Percentiles rank a stretch among this genome's conserved stretches.
Conservation (phyloP, 2,888 invertebrate species). For the Sinohyriopsis cumingii region DNA sequence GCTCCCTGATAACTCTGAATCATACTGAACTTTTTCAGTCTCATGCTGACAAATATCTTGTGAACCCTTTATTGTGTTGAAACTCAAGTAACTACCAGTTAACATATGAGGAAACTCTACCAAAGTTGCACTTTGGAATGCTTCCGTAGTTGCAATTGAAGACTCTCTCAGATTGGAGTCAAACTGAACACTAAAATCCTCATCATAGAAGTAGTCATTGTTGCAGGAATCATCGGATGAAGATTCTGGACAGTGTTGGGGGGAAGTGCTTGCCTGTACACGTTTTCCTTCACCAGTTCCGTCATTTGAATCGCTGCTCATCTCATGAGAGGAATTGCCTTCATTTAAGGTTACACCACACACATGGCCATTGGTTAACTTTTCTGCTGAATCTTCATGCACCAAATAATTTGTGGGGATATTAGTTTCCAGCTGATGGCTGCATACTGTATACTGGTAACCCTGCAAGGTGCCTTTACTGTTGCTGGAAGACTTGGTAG, state of each 20-base stretch:
- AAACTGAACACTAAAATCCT: slow-evolving; percentile 67
- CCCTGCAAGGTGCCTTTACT: background rate
- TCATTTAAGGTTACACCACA: slow-evolving; percentile 24
- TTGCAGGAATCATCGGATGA: slow-evolving; percentile 62
- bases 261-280: slow-evolving; percentile 2
- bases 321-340: slow-evolving; percentile 10
- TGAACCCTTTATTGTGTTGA: slow-evolving; percentile 25
- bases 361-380: slow-evolving; percentile 18
- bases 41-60: slow-evolving; percentile 15
- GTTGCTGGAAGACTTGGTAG: slow-evolving; percentile 35
- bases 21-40: slow-evolving; percentile 41
- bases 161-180: slow-evolving; percentile 61
- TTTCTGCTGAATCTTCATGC: background rate
- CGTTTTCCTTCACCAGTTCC: too few relatives aligned
- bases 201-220: slow-evolving; percentile 71
- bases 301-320: too few relatives aligned
- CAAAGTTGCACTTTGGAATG: slow-evolving; percentile 36
- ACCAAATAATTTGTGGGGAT: slow-evolving; percentile 30
- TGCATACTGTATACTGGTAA: background rate
- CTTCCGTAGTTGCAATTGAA: slow-evolving; percentile 42
- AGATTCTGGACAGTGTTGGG: slow-evolving; percentile 11
- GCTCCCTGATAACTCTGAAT: slow-evolving; percentile 61
- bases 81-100: slow-evolving; percentile 53
- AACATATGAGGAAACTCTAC: slow-evolving; percentile 52
- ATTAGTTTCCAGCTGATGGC: slow-evolving; percentile 1